Conservation (phyloP, 2,797 vertebrate genomes). For the Hypotaenidia okinawae region DNA sequence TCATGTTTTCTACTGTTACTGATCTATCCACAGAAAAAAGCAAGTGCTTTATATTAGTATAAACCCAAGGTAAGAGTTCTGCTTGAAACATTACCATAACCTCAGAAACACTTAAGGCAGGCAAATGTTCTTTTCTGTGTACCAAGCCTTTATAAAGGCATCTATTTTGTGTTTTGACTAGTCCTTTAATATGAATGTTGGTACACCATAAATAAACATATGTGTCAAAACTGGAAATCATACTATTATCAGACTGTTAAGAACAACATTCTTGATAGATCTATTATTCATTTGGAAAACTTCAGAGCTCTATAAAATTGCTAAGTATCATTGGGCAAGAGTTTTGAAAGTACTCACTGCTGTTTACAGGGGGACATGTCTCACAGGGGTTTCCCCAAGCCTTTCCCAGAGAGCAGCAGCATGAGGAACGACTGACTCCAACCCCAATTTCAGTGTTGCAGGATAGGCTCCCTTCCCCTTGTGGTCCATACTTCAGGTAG, state of each 20-base stretch:
- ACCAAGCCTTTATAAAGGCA: background rate
- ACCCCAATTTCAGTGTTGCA: conserved; percentile 86
- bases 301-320: background rate
- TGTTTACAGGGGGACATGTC: conserved; percentile 82
- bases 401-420: conserved; percentile 85
- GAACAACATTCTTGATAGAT: background rate
- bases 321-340: background rate
- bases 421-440: conserved; percentile 84
- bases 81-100: background rate
- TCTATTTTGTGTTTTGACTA: background rate
- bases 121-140: background rate
- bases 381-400: conserved; percentile 88
- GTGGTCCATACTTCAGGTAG: conserved; percentile 80
- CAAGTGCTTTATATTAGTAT: background rate
- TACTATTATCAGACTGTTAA: background rate
- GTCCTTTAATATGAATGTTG: background rate
- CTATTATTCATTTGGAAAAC: background rate
- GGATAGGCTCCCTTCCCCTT: conserved; percentile 77
- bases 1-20: background rate
- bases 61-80: background rate
- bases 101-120: background rate
- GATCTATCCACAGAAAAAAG: background rate
- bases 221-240: background rate
- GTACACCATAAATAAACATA: background rate
- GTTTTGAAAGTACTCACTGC: conserved; percentile 73